Evolutionary conservation across 37 sponge, comb jelly and placozoan genomes (phyloP), one percentile per base, ranked within the genome.

Genomic region (Diacarnus erythraeanus): DNA sequence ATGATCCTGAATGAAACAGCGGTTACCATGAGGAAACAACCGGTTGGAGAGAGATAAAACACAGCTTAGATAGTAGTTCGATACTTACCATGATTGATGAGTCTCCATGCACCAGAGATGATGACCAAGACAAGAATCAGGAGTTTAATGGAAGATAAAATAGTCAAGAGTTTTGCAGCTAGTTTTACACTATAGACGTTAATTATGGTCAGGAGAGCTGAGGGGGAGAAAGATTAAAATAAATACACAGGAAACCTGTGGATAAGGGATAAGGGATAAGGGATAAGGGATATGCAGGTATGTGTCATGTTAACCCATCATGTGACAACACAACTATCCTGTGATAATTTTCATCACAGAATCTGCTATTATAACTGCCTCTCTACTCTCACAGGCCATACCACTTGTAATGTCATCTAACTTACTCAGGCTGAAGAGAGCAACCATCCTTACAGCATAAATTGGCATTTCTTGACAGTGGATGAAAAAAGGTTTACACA

Each of bases 401-500:
- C 12, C 51, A 47, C 51, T 47, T 47, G 51, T 47, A 15, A 47
- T 12, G 10, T 15, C 51, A 47, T 6, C 51, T 47, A 47, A 10
- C 72, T 59, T 61, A 72, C 74, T 41, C 23, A 81, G 5, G 51
- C 2, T 21, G 10, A 38, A 3, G 22, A 64, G 23, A 25, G 76
- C 68, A 38, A 74, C 2, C 39, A 60, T 15, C 37, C n/a, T 69
- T 12, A 69, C 69, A 36, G 20, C 31, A 9, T 4, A 31, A 18
- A 31, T 33, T 30, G 69, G 69, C 34, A 69, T 69, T 25, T 83
- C 75, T 30, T 76, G 74, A 36, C 51, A 75, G 57, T 72, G 75
- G 26, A 88, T 66, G 56, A 41, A 85, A 41, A 85, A 78, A 60
- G 89, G 83, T 23, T 31, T 35, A n/a, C 57, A 37, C 10, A 88